phyloP scores from a whole-genome alignment of 2,888 invertebrate genomes.

The Endotricha flammealis region DNA sequence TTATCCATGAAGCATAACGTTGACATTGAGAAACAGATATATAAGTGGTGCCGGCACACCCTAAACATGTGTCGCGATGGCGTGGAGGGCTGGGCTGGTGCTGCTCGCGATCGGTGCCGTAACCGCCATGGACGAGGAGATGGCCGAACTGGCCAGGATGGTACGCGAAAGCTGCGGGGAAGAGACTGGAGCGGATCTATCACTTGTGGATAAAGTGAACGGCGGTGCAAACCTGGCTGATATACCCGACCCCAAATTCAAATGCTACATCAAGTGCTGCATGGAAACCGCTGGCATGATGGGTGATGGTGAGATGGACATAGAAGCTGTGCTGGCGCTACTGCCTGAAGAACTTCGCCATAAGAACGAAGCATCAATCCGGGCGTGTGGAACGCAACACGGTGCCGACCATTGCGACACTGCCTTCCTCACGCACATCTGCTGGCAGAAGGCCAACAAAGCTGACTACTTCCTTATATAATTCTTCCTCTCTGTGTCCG shows the following conservation, averaged over 20 bases:
- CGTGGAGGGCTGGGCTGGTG: slow-evolving; percentile 10
- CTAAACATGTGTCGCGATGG: slow-evolving; percentile 1
- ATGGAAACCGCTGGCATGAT: slow-evolving; percentile 71
- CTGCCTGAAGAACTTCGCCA: slow-evolving; percentile 45
- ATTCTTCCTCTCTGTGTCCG: background rate
- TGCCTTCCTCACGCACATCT: slow-evolving; percentile 57
- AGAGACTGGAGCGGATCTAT: slow-evolving; percentile 51
- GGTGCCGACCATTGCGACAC: slow-evolving; percentile 65
- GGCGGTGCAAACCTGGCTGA: slow-evolving; percentile 42
- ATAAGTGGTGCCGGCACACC: slow-evolving; percentile 25
- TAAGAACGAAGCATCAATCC: slow-evolving; percentile 36
- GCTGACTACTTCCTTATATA: slow-evolving; percentile 57
- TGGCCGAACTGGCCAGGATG: slow-evolving; percentile 60
- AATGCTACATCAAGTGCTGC: slow-evolving; percentile 65
- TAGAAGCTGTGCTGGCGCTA: slow-evolving; percentile 56
- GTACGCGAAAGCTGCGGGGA: slow-evolving; percentile 54
- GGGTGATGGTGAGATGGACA: slow-evolving; percentile 51
- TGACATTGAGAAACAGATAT: slow-evolving; percentile 31
- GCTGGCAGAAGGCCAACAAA: slow-evolving; percentile 60
- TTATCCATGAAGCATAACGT: slow-evolving; percentile 18
- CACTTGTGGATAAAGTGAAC: slow-evolving; percentile 48
- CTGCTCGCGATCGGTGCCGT: slow-evolving; percentile 3
- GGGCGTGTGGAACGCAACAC: slow-evolving; percentile 47
- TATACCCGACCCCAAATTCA: slow-evolving; percentile 45
- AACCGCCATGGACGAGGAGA: slow-evolving; percentile 55